phyloP scores from a whole-genome alignment of 2,797 vertebrate species.

The Sarcoramphus papa region DNA sequence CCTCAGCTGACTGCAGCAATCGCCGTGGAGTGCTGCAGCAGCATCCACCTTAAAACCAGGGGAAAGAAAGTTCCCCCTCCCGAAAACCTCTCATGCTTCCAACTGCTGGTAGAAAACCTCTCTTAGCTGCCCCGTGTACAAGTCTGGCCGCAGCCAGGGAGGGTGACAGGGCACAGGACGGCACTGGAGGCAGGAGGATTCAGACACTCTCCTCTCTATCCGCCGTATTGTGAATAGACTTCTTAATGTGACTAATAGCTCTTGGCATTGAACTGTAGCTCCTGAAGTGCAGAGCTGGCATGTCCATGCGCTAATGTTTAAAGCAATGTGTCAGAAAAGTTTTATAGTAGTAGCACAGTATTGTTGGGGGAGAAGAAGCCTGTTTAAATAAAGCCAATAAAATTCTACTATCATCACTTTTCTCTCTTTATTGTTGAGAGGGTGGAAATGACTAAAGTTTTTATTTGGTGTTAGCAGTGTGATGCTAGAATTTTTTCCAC shows the following conservation, averaged over 20 bases:
- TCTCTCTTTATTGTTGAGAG: conserved; percentile 50
- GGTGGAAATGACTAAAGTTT: conserved; percentile 53
- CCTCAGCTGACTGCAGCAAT: conserved; percentile 28
- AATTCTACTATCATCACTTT: conserved; percentile 50
- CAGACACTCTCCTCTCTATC: not conserved
- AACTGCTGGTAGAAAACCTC: not conserved
- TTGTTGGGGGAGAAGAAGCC: conserved; percentile 55
- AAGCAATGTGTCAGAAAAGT: conserved; percentile 65
- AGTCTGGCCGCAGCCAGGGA: not conserved
- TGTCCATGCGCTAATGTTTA: conserved; percentile 47
- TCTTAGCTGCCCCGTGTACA: not conserved
- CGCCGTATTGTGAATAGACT: not conserved
- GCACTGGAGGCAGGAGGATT: not conserved
- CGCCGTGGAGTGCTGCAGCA: fast-evolving
- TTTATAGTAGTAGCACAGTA: conserved; percentile 42
- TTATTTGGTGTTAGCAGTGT: conserved; percentile 55
- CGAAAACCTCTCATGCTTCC: not conserved
- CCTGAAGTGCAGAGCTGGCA: conserved; percentile 56
- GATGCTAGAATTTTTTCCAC: conserved; percentile 41
- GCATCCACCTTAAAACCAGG: not conserved
- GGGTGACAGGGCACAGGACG: not conserved
- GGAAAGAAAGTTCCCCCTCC: not conserved
- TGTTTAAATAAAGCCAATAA: conserved; percentile 59
- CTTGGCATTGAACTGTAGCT: conserved; percentile 45
- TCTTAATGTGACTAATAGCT: conserved; percentile 63